Conservation (phyloP, 2,113 vertebrate species). For the Campylomormyrus numenius region DNA sequence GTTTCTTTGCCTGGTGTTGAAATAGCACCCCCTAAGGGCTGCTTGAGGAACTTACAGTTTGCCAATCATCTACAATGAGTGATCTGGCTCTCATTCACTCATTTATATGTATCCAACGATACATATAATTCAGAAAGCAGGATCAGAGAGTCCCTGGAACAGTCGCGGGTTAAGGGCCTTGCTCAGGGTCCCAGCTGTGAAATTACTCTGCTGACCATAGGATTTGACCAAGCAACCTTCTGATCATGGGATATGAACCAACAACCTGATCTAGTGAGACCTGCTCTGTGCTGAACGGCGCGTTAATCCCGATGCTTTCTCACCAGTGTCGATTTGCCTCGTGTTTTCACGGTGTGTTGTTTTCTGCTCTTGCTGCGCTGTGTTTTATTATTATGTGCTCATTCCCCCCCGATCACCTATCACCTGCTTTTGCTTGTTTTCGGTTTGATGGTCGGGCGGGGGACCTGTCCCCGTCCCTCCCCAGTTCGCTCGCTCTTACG, state of each 20-base stretch:
- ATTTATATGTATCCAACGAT: neutral
- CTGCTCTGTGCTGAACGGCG: neutral
- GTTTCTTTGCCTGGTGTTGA: neutral
- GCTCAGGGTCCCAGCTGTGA: neutral
- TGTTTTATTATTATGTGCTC: neutral
- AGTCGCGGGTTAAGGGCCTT: neutral
- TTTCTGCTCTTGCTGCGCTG: neutral
- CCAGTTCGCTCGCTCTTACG: neutral
- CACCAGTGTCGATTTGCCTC: neutral
- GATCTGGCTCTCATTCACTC: neutral
- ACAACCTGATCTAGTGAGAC: neutral
- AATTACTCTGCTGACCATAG: neutral
- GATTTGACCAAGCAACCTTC: neutral
- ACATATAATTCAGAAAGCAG: neutral
- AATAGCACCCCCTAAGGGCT: neutral
- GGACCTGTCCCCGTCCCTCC: neutral
- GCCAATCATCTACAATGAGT: neutral
- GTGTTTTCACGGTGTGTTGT: neutral
- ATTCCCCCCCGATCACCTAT: neutral
- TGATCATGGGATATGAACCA: neutral
- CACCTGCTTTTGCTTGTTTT: neutral
- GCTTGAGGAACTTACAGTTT: neutral
- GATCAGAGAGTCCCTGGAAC: neutral
- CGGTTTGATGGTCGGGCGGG: neutral
- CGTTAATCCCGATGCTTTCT: slow-evolving; percentile 7